Conservation (phyloP, 2,113 vertebrate species). For the Bufo gargarizans region DNA sequence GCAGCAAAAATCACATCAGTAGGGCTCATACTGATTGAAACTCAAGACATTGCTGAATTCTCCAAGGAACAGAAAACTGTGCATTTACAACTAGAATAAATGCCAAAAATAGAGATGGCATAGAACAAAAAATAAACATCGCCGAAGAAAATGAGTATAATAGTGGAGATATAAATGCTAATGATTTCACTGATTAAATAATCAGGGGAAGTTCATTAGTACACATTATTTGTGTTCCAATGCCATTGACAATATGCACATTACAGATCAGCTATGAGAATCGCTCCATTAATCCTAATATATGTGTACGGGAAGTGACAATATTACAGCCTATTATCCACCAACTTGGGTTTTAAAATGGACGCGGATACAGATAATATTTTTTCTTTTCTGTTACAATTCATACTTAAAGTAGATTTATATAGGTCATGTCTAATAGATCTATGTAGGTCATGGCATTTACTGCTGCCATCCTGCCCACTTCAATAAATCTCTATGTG, state of each 20-base stretch:
- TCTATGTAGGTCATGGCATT: constrained; percentile 45
- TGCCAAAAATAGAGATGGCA: constrained; percentile 20
- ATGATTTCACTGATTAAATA: constrained; percentile 42
- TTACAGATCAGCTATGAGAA: background rate
- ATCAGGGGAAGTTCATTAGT: constrained; percentile 44
- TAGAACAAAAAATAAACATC: constrained; percentile 27
- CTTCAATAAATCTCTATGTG: constrained; percentile 9
- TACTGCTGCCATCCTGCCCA: constrained; percentile 32
- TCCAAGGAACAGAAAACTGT: constrained; percentile 24
- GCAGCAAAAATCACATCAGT: constrained; percentile 43
- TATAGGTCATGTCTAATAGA: constrained; percentile 26
- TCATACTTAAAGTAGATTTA: background rate
- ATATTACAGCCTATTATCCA: background rate
- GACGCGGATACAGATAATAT: background rate
- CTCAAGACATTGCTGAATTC: constrained; percentile 28
- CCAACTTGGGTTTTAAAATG: background rate
- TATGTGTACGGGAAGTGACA: background rate
- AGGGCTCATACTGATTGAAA: constrained; percentile 34
- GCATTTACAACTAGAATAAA: constrained; percentile 21
- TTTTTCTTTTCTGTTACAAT: background rate
- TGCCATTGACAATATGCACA: background rate
- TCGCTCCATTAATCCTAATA: background rate
- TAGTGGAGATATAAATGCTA: background rate
- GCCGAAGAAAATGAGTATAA: background rate
- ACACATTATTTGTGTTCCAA: constrained; percentile 22